Percentiles rank a stretch among this genome's conserved stretches.
These are phyloP conservation scores for Periophthalmodon schlosseri DNA, from an alignment of 2,113 vertebrate species.

Conservation along the genomic window DNA sequence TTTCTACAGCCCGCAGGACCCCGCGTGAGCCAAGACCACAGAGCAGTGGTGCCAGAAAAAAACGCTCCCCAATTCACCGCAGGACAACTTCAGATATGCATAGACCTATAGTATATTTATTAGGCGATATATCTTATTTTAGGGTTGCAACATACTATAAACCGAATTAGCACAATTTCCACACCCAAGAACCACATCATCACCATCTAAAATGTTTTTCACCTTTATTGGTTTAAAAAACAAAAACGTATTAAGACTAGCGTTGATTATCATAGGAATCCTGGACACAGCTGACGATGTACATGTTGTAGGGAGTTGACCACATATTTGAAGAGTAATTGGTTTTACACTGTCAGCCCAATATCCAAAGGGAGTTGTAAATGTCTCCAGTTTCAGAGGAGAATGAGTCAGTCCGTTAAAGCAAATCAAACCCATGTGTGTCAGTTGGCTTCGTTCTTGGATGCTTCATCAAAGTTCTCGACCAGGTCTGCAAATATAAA, in stretches of 20 bases:
- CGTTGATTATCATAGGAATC: slow-evolving; percentile 77
- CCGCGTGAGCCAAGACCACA: slow-evolving; percentile 35
- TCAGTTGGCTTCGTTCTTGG: slow-evolving; percentile 97
- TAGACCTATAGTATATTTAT: not conserved
- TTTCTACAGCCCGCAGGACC: slow-evolving; percentile 40
- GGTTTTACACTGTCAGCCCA: slow-evolving; percentile 78
- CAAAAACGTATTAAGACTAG: slow-evolving; percentile 79
- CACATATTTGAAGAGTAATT: slow-evolving; percentile 53
- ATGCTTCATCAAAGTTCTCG: slow-evolving; percentile 99
- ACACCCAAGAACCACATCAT: slow-evolving; percentile 52
- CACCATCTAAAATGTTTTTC: slow-evolving; percentile 65
- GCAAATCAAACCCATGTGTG: not conserved
- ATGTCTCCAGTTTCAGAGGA: slow-evolving; percentile 68
- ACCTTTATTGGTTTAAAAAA: slow-evolving; percentile 84
- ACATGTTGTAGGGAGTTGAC: slow-evolving; percentile 31
- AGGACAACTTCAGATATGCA: not conserved
- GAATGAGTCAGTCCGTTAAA: slow-evolving; percentile 49
- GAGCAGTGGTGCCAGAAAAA: slow-evolving; percentile 20
- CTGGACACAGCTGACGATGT: slow-evolving; percentile 63
- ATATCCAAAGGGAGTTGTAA: slow-evolving; percentile 84
- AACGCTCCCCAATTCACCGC: slow-evolving; percentile 7
- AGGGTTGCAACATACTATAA: not conserved
- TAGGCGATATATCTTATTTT: not conserved
- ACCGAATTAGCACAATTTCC: not conserved
- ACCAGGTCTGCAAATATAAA: slow-evolving; percentile 86